Evolutionary conservation across 2,797 vertebrate genomes (phyloP), one percentile per base, ranked within the genome.

Genomic region (Syndactyla subalaris): DNA sequence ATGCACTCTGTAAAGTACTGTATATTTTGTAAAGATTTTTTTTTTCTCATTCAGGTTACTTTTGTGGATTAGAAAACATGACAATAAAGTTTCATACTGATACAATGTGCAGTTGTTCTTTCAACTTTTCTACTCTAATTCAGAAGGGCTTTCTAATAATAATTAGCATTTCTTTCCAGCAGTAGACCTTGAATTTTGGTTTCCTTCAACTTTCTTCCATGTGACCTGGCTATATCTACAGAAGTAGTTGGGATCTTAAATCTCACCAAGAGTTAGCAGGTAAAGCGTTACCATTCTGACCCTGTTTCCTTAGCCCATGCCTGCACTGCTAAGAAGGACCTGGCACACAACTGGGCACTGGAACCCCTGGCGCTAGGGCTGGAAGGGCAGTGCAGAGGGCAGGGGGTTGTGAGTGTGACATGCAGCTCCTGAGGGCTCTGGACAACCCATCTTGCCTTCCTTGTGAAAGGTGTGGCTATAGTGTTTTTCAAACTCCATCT

Each of bases 301-400:
- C 3, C 22, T 8, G 17, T 38, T 63, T 30, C 34, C 14, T 72
- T 75, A 49, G 36, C 12, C 32, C 9, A 32, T 38, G 15, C 34
- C 32, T 30, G 16, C 74, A n/a, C 18, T 34, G 39, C 43, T 22
- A 5, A 7, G 26, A 52, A 54, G 30, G 34, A 22, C 27, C 12
- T 0, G 0, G 13, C 14, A 7, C n/a, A 14, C 4, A 61, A 49
- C 10, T 29, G 58, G 1, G 6, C 5, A 27, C 4, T 22, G 4
- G 24, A 57, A 59, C 6, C 6, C 3, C 6, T 20, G 29, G 13
- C 17, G 3, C 2, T 2, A 3, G 0, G 0, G 12, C 23, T 38
- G 9, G 32, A 20, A 17, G 1, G 3, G 22, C 22, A 4, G 11
- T 7, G n/a, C 48, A 5, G 54, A 6, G 8, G 54, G 39, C 43